Evolutionary conservation across 1,140 invertebrate genomes (phyloP).

Genomic region (Anthonomus grandis): DNA sequence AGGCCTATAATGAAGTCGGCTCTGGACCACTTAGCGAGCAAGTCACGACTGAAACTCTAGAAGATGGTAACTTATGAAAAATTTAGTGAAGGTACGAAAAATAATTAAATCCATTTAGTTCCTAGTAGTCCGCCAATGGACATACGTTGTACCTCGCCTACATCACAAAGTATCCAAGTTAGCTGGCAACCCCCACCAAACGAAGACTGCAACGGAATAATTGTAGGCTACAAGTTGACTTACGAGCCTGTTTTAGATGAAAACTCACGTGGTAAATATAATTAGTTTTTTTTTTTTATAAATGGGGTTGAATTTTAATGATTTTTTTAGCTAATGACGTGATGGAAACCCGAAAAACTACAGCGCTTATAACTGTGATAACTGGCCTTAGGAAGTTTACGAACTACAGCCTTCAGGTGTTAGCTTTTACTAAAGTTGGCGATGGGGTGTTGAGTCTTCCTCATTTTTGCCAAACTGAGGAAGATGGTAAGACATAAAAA

Average conservation of each 20-base stretch:
- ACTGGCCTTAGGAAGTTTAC: conserved; percentile 71
- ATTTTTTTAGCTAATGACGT: conserved; percentile 53
- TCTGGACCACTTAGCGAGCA: conserved; percentile 75
- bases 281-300: neutral
- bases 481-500: conserved; percentile 74
- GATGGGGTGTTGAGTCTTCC: conserved; percentile 69
- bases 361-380: conserved; percentile 63
- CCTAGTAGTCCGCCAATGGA: conserved; percentile 71
- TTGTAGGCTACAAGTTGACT: conserved; percentile 78
- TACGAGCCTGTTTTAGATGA: conserved; percentile 66
- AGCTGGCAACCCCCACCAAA: conserved; percentile 80
- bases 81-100: neutral
- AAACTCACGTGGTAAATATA: conserved; percentile 50
- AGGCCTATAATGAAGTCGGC: conserved; percentile 84
- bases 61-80: conserved; percentile 66
- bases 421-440: conserved; percentile 78
- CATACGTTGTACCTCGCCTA: conserved; percentile 65
- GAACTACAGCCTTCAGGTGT: conserved; percentile 82
- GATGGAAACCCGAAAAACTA: conserved; percentile 67
- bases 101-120: conserved; percentile 51
- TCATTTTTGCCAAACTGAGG: conserved; percentile 74
- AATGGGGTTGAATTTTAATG: too few species aligned
- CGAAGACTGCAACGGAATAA: conserved; percentile 71
- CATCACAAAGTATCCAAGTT: conserved; percentile 74
- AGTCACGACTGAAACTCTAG: conserved; percentile 71